Conservation (phyloP, 1,140 invertebrate species). For the Rhizoglyphus robini region DNA sequence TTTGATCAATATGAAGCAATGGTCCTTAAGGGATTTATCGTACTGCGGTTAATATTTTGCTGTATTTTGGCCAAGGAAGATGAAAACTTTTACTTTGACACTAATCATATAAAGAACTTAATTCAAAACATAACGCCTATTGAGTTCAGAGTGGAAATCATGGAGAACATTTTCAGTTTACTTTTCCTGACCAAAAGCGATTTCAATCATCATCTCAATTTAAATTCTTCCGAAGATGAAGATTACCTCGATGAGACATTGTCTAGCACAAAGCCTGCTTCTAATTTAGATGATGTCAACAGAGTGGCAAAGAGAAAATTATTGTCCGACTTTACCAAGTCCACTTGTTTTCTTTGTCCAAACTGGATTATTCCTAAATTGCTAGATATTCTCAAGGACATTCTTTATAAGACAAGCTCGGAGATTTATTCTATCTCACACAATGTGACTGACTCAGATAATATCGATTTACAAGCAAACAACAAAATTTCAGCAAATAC, state of each 20-base stretch:
- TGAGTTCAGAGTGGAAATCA: constrained; percentile 34
- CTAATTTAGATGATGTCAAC: not conserved
- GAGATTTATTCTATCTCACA: not conserved
- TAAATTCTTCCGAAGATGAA: constrained; percentile 8
- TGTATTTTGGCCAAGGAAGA: constrained; percentile 12
- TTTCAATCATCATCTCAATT: constrained; percentile 7
- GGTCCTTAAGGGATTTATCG: not conserved
- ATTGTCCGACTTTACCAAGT: not conserved
- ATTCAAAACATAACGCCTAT: constrained; percentile 32
- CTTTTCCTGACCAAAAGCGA: constrained; percentile 34
- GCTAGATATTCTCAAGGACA: constrained; percentile 15
- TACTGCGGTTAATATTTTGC: not conserved
- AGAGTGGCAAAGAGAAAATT: not conserved
- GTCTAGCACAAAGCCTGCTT: not conserved
- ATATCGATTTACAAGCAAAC: not conserved
- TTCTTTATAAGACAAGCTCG: constrained; percentile 3
- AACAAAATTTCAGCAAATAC: not conserved
- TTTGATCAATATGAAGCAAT: not conserved
- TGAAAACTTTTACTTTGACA: not conserved
- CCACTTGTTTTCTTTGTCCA: constrained; percentile 15
- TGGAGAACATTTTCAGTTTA: constrained; percentile 38
- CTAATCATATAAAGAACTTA: not conserved
- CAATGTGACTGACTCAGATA: not conserved
- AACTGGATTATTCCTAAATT: constrained; percentile 14
- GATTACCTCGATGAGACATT: constrained; percentile 17